Evolutionary conservation across 2,888 invertebrate genomes (phyloP), one percentile per base, ranked within the genome.

Genomic region (Tinea semifulvella): DNA sequence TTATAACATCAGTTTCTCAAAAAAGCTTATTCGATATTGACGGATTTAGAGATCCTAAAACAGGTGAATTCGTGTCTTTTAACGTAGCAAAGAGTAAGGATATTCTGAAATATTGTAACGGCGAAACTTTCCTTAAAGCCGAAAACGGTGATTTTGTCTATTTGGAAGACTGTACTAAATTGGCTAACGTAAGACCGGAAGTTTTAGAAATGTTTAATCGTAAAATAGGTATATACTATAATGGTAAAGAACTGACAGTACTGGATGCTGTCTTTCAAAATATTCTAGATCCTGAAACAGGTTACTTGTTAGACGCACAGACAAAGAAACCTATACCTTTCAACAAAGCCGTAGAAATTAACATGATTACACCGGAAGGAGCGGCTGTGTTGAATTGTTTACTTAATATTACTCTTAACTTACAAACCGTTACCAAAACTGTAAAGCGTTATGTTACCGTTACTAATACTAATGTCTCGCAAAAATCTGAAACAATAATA

Each of bases 11-110:
- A 1, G 90, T 96, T 14, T 87, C 90, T 3, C 90, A 92, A 63
- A 90, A 90, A 66, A 92, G 93, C 1, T 91, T 96, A 54, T 96
- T 96, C 63, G 92, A 95, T 65, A 93, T 97, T 49, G 94, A 95
- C 55, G 96, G 92, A 45, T 92, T 96, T 62, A 90, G 89, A 61
- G 92, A 94, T 68, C 88, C 91, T 1, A 85, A 88, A 56, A 90
- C 90, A 42, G 88, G 87, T 26, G 91, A 92, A 61, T 91, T 89
- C 61, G 84, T 95, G 55, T 92, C 92, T 52, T 90, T 95, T 57
- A 94, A 94, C 68, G 84, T 87, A 48, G 94, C 94, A 27, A 75
- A 91, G 49, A 85, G 88, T 47, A 90, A 89, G 58, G 91, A 91
- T 52, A 82, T 90, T 60, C 82, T 96, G 39, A 88, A 90, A 63